phyloP scores from a whole-genome alignment of 1,140 invertebrate species.

The Nephila pilipes region DNA sequence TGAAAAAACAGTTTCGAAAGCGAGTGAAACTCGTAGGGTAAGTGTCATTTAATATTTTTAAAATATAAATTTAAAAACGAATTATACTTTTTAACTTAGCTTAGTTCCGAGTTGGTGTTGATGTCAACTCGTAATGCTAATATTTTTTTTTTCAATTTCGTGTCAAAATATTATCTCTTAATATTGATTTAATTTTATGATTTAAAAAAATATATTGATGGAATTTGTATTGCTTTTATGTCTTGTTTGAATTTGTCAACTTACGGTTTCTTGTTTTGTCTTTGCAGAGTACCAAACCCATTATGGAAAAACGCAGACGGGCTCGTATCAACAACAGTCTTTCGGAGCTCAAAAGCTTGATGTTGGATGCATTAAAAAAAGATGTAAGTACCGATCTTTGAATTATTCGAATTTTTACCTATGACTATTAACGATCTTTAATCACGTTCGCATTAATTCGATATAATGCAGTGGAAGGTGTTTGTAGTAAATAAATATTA shows the following conservation, averaged over 20 bases:
- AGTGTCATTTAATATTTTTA: slow-evolving; percentile 55
- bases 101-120: no score
- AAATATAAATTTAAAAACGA: neutral
- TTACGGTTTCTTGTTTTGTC: slow-evolving; percentile 79
- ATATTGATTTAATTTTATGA: neutral
- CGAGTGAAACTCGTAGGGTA: slow-evolving; percentile 76
- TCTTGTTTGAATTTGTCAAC: slow-evolving; percentile 2
- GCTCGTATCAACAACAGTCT: slow-evolving; percentile 94
- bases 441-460: no score
- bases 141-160: neutral
- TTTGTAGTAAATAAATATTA: no score
- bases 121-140: no score
- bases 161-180: no score
- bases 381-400: slow-evolving; percentile 81
- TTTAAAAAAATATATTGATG: neutral
- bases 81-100: no score
- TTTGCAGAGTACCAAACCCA: slow-evolving; percentile 93
- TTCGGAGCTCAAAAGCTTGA: slow-evolving; percentile 91
- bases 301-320: slow-evolving; percentile 93
- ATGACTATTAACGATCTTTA: no score
- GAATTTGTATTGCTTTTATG: neutral
- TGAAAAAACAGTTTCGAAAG: slow-evolving; percentile 71
- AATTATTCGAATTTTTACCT: no score
- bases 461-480: no score
- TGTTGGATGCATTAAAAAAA: slow-evolving; percentile 93